A percentile compares a stretch with the other conserved stretches of the same genome.
Conservation (phyloP, 1,140 invertebrate species). For the Ridgeia piscesae region DNA sequence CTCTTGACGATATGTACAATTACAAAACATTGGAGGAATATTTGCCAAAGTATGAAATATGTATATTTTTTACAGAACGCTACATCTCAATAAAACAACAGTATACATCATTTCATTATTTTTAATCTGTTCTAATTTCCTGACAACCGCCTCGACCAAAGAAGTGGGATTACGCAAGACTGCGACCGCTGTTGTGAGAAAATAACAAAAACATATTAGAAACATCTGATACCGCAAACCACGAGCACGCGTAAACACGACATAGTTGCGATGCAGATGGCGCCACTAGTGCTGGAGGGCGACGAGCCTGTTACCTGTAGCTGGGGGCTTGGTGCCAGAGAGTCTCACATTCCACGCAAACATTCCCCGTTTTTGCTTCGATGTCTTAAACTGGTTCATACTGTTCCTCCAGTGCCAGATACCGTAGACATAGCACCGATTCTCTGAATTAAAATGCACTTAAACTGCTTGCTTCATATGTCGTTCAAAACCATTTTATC, state of each 20-base stretch:
- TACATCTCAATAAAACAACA: not conserved
- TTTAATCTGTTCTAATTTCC: not conserved
- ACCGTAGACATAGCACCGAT: not conserved
- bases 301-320: not conserved
- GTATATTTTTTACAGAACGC: not conserved
- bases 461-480: not conserved
- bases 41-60: not conserved
- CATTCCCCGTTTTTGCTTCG: not conserved
- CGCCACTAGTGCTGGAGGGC: too few species aligned
- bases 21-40: too few species aligned
- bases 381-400: not conserved
- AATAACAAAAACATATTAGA: not conserved
- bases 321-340: not conserved
- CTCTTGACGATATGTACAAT: too few species aligned
- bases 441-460: not conserved
- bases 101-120: not conserved
- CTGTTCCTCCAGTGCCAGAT: not conserved
- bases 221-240: not conserved
- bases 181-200: not conserved
- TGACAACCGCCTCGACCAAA: not conserved
- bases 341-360: not conserved
- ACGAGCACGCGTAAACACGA: not conserved
- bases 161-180: not conserved
- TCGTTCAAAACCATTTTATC: not conserved
- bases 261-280: not conserved